These are phyloP conservation scores for Dasypolia templi DNA, from an alignment of 2,888 invertebrate species.

Conservation along the genomic window DNA sequence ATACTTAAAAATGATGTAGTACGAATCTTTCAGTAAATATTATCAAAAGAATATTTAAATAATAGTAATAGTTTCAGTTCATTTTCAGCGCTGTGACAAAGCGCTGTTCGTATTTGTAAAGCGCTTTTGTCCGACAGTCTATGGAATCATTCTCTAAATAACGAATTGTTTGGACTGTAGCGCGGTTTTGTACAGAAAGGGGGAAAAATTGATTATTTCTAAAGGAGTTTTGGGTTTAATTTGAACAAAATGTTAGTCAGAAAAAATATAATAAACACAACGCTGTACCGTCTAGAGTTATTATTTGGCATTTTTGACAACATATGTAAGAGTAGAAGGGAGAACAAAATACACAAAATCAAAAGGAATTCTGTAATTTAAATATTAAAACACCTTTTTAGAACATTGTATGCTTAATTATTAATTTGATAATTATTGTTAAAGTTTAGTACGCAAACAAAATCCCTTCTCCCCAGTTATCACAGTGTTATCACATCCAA, in stretches of 20 bases:
- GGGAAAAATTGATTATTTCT: neutral
- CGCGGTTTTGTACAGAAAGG: no score
- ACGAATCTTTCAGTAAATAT: slow-evolving; percentile 21
- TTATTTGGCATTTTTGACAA: no score
- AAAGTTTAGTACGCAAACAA: neutral
- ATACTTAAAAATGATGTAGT: no score
- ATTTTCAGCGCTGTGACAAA: slow-evolving; percentile 39
- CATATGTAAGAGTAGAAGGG: no score
- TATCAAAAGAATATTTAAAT: slow-evolving; percentile 35
- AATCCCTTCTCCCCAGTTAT: neutral
- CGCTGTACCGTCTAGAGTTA: no score
- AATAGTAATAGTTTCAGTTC: slow-evolving; percentile 30
- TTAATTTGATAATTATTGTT: neutral
- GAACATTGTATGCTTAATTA: no score
- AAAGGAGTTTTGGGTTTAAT: neutral
- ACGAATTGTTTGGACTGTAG: slow-evolving; percentile 17
- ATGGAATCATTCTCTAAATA: slow-evolving; percentile 29
- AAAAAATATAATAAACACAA: no score
- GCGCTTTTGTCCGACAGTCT: slow-evolving; percentile 28
- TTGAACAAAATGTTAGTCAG: neutral
- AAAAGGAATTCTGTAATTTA: no score
- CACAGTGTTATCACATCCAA: slow-evolving; percentile 28
- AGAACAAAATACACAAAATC: no score
- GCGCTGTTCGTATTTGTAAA: slow-evolving; percentile 46
- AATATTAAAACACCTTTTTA: no score